phyloP scores from a whole-genome alignment of 2,113 vertebrate genomes.

The Saccopteryx bilineata region DNA sequence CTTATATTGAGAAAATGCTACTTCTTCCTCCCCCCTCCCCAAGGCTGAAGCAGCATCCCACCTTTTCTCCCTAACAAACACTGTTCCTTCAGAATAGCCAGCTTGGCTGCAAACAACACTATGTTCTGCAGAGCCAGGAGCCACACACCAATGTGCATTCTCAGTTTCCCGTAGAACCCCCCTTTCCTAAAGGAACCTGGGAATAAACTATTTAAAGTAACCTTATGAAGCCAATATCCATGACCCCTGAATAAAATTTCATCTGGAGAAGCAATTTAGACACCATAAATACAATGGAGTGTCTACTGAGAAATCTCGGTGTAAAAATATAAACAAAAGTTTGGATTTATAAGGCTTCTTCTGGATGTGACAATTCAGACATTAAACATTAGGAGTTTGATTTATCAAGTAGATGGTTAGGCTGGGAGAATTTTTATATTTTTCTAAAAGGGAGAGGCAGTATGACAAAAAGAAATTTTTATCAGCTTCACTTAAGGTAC shows the following conservation, averaged over 20 bases:
- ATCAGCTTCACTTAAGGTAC: neutral
- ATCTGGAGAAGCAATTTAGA: slow-evolving; percentile 50
- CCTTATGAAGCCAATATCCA: slow-evolving; percentile 46
- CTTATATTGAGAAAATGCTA: slow-evolving; percentile 73
- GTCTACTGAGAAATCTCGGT: slow-evolving; percentile 36
- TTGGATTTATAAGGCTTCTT: slow-evolving; percentile 55
- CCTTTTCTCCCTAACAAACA: slow-evolving; percentile 60
- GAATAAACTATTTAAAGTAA: slow-evolving; percentile 66
- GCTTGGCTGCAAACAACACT: slow-evolving; percentile 60
- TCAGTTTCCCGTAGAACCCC: slow-evolving; percentile 1
- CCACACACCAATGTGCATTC: neutral
- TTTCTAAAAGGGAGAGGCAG: neutral
- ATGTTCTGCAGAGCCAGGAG: slow-evolving; percentile 33
- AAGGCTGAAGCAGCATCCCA: slow-evolving; percentile 50
- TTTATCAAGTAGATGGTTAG: slow-evolving; percentile 34
- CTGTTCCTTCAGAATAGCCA: slow-evolving; percentile 64
- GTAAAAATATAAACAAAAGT: slow-evolving; percentile 23
- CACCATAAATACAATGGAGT: slow-evolving; percentile 60
- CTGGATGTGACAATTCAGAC: slow-evolving; percentile 59
- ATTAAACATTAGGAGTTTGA: slow-evolving; percentile 60
- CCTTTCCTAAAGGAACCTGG: slow-evolving; percentile 45
- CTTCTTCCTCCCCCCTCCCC: slow-evolving; percentile 75
- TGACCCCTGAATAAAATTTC: slow-evolving; percentile 56
- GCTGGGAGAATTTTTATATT: neutral
- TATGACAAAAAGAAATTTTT: slow-evolving; percentile 17